Evolutionary conservation across 1,140 invertebrate species (phyloP).

Genomic region (Brachionus asplanchnoidis): DNA sequence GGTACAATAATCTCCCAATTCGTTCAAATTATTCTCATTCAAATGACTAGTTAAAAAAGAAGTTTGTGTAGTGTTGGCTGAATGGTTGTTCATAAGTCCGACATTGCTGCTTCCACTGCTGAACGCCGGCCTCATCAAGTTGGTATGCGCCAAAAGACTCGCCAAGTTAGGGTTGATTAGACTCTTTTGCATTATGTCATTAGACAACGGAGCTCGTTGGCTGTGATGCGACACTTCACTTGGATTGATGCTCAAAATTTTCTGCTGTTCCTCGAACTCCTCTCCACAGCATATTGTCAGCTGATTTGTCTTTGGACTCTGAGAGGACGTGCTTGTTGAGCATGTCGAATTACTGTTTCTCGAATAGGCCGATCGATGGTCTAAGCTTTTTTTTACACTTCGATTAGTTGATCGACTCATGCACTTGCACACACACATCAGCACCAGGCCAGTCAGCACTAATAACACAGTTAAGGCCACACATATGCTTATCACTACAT

Average conservation of each 20-base stretch:
- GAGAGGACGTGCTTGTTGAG: not conserved
- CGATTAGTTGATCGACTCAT: not conserved
- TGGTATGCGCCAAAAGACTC: not conserved
- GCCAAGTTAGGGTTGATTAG: slow-evolving; percentile 16
- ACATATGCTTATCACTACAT: slow-evolving; percentile 19
- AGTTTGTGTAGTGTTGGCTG: slow-evolving; percentile 13
- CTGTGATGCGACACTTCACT: slow-evolving; percentile 14
- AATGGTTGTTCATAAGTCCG: not conserved
- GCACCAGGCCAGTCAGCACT: not conserved
- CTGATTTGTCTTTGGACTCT: slow-evolving; percentile 36
- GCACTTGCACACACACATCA: slow-evolving; percentile 27
- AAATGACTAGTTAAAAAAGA: slow-evolving; percentile 33
- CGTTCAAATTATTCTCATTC: slow-evolving; percentile 6
- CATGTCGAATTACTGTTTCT: slow-evolving; percentile 17
- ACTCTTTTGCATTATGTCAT: slow-evolving; percentile 1
- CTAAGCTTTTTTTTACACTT: slow-evolving; percentile 6
- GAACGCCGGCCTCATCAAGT: slow-evolving; percentile 10
- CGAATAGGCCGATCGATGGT: not conserved
- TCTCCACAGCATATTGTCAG: slow-evolving; percentile 28
- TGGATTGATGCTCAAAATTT: slow-evolving; percentile 23
- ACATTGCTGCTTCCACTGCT: slow-evolving; percentile 29
- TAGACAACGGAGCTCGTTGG: not conserved
- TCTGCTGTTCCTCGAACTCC: slow-evolving; percentile 12
- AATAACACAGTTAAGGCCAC: slow-evolving; percentile 3
- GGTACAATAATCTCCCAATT: not conserved